Percentiles rank a stretch among this genome's conserved stretches.
phyloP scores from a whole-genome alignment of 2,113 vertebrate genomes.

The Lota lota region DNA sequence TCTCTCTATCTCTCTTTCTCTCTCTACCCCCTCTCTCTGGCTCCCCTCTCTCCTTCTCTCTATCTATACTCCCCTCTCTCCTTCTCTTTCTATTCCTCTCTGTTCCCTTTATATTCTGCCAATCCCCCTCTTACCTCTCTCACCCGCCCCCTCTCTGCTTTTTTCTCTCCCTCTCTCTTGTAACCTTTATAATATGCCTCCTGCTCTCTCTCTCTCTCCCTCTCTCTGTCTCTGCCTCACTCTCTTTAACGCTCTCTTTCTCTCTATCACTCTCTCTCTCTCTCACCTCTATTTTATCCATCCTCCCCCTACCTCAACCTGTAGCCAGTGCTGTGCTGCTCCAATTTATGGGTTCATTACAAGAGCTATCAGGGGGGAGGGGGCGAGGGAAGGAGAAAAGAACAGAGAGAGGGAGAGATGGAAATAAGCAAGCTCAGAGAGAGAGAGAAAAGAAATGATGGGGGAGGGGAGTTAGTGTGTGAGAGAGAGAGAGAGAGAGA shows the following conservation, averaged over 20 bases:
- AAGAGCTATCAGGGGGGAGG: constrained; percentile 55
- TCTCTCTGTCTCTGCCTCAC: constrained; percentile 12
- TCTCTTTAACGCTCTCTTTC: constrained; percentile 21
- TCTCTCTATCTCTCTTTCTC: constrained; percentile 38
- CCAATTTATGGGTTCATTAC: constrained; percentile 81
- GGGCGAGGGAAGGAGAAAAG: constrained; percentile 30
- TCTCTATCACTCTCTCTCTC: constrained; percentile 34
- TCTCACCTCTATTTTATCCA: constrained; percentile 18
- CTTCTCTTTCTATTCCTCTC: too few species aligned
- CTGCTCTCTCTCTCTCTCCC: neutral
- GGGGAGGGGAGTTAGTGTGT: constrained; percentile 4
- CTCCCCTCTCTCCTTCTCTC: constrained; percentile 28
- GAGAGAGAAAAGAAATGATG: constrained; percentile 35
- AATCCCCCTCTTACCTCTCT: too few species aligned
- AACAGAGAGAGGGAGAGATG: constrained; percentile 31
- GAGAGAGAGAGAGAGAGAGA: neutral
- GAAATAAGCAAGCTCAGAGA: constrained; percentile 9
- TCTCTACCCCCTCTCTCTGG: constrained; percentile 20
- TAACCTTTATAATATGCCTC: too few species aligned
- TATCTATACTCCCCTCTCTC: too few species aligned
- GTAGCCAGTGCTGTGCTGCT: constrained; percentile 77
- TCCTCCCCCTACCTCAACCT: constrained; percentile 56
- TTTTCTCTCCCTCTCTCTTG: constrained; percentile 12
- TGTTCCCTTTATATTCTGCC: too few species aligned
- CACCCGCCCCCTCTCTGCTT: neutral